Base-by-base conservation (phyloP, 2,797 vertebrate species). In the Cyprinodon diabolis region DNA sequence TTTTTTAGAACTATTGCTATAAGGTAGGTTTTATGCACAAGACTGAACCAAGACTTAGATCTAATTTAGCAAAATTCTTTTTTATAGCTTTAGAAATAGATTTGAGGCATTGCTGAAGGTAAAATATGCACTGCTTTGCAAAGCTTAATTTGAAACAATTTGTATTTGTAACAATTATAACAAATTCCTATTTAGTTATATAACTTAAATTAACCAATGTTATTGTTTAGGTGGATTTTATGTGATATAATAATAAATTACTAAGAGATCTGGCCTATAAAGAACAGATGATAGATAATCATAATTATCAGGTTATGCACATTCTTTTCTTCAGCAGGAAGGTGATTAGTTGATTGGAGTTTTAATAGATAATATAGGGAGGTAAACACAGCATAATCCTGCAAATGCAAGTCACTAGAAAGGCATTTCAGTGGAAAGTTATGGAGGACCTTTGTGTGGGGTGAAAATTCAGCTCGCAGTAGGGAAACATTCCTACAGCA, bases 21-120 rank as follows among this genome's bases (percentile, higher is more conserved):
- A 71, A 63, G 58, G 21, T 66, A 66, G 80, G 77, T 75, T 86
- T 87, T 90, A 87, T 92, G 81, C 89, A 80, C 89, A 85, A 76
- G 51, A 72, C 76, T 45, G 66, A 51, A 84, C 82, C 84, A 86
- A 73, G 43, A 68, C 80, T 76, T 66, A 66, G 21, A 85, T 58
- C 66, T 35, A 60, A 81, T 80, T 85, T 70, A 74, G 71, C 40
- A 57, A 69, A 71, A 21, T 81, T 77, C 91, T 93, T 51, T 77
- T 3, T 4, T 43, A 75, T 84, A 37, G 85, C 89, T 91, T 85
- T 4, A 11, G 67, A 76, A 60, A 65, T 21, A n/a, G 11, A 62
- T 83, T 86, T 82, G 76, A 90, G 48, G 62, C 63, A 30, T 67
- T 13, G 47, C 54, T 82, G 57, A 67, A 79, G 71, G 69, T 69